These are phyloP conservation scores for Ornithoptera alexandrae DNA, from an alignment of 2,888 invertebrate genomes.

Conservation along the genomic window DNA sequence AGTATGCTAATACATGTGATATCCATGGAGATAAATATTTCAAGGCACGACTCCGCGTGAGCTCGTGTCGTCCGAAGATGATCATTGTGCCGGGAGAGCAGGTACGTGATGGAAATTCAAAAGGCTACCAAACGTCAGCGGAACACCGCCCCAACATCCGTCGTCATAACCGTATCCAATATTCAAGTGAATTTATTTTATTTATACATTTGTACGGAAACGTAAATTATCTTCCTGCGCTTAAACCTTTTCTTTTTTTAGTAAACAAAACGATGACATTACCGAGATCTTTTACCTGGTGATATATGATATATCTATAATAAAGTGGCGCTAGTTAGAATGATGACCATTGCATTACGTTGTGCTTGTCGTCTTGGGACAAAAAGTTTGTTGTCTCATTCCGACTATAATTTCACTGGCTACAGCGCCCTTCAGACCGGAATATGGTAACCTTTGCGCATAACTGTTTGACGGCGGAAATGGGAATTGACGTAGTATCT, in stretches of 20 bases:
- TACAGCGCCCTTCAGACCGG: no score
- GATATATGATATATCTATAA: no score
- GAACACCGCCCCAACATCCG: conserved; percentile 31
- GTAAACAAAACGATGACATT: no score
- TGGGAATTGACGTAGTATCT: no score
- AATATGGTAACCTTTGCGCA: no score
- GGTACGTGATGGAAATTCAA: conserved; percentile 26
- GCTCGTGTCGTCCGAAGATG: conserved; percentile 21
- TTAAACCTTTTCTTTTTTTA: background rate
- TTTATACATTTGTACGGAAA: conserved; percentile 27
- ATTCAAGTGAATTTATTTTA: conserved; percentile 32
- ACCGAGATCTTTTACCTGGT: no score
- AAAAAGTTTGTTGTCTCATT: no score
- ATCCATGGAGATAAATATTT: conserved; percentile 11
- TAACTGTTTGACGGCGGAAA: no score
- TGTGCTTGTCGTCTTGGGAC: no score
- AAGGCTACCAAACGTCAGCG: conserved; percentile 22
- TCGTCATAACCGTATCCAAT: conserved; percentile 37
- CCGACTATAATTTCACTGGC: no score
- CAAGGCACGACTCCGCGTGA: conserved; percentile 6
- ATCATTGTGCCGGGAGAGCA: conserved; percentile 19
- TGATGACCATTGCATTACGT: no score
- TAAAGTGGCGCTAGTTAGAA: no score
- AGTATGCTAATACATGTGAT: background rate
- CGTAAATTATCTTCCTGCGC: conserved; percentile 21